phyloP scores from a whole-genome alignment of 1,140 invertebrate species.

The Drosophila dunni region DNA sequence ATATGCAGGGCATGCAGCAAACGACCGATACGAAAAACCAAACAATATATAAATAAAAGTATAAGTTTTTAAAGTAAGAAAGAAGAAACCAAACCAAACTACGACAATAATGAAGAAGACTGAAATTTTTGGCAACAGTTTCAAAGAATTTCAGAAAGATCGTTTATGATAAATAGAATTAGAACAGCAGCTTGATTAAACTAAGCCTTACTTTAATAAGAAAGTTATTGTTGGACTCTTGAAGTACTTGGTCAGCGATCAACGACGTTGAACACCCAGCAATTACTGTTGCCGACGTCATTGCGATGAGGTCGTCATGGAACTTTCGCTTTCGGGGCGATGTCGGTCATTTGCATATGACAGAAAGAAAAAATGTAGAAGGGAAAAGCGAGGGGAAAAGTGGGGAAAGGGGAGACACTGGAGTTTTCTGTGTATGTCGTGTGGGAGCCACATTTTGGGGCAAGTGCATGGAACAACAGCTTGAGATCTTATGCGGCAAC shows the following conservation, averaged over 20 bases:
- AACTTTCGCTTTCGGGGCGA: slow-evolving; percentile 70
- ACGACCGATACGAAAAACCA: slow-evolving; percentile 28
- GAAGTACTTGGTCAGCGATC: slow-evolving; percentile 25
- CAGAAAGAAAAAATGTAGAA: slow-evolving; percentile 1
- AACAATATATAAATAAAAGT: slow-evolving; percentile 14
- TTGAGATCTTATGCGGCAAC: slow-evolving; percentile 43
- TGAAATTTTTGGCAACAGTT: no score
- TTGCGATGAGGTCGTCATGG: slow-evolving; percentile 56
- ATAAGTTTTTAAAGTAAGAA: slow-evolving; percentile 6
- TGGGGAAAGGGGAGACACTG: slow-evolving; percentile 1
- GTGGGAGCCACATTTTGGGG: slow-evolving; percentile 59
- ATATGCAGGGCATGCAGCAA: slow-evolving; percentile 62
- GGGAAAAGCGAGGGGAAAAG: not conserved
- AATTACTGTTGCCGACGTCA: slow-evolving; percentile 50
- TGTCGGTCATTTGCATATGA: slow-evolving; percentile 73
- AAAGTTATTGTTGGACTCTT: slow-evolving; percentile 35
- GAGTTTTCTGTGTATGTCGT: slow-evolving; percentile 48
- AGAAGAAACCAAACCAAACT: no score
- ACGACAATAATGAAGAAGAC: not conserved
- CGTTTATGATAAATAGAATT: not conserved
- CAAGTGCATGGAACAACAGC: slow-evolving; percentile 61
- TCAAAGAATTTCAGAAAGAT: not conserved
- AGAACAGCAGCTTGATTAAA: not conserved
- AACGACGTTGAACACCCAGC: slow-evolving; percentile 36
- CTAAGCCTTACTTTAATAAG: slow-evolving; percentile 13